Conservation (phyloP, 2,888 invertebrate genomes). For the Sylvicola cinctus region DNA sequence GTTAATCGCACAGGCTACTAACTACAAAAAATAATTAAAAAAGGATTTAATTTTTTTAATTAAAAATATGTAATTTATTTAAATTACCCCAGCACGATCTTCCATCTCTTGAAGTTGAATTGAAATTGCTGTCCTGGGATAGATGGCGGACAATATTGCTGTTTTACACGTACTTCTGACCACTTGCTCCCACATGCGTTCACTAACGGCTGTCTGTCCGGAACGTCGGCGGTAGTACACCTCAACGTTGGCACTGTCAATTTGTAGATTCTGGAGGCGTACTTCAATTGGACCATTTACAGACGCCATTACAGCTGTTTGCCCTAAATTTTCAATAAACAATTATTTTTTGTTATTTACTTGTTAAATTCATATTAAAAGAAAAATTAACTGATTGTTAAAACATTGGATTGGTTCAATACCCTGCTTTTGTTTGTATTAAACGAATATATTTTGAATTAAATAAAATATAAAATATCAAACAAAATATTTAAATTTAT, state of each 20-base stretch:
- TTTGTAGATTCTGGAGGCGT: constrained; percentile 49
- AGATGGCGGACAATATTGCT: constrained; percentile 43
- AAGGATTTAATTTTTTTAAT: not conserved
- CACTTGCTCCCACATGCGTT: constrained; percentile 52
- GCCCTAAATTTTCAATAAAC: constrained; percentile 51
- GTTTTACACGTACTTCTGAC: constrained; percentile 59
- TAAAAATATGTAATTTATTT: constrained; percentile 11
- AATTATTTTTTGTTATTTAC: no score
- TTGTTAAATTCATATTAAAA: no score
- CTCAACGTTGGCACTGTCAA: constrained; percentile 62
- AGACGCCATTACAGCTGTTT: constrained; percentile 54
- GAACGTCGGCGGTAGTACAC: constrained; percentile 54
- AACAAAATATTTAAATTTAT: no score
- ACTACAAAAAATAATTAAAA: constrained; percentile 18
- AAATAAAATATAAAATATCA: no score
- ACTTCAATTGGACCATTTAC: constrained; percentile 71
- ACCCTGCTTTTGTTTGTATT: no score
- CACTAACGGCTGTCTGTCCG: constrained; percentile 48
- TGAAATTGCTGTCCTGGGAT: constrained; percentile 62
- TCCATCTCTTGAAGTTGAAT: constrained; percentile 75
- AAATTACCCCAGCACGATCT: constrained; percentile 61
- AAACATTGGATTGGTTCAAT: no score
- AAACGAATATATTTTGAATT: no score
- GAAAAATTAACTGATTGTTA: no score
- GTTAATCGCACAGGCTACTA: constrained; percentile 65